Evolutionary conservation across 37 sponge, comb jelly and placozoan species (phyloP).

Genomic region (Agelas oroides): DNA sequence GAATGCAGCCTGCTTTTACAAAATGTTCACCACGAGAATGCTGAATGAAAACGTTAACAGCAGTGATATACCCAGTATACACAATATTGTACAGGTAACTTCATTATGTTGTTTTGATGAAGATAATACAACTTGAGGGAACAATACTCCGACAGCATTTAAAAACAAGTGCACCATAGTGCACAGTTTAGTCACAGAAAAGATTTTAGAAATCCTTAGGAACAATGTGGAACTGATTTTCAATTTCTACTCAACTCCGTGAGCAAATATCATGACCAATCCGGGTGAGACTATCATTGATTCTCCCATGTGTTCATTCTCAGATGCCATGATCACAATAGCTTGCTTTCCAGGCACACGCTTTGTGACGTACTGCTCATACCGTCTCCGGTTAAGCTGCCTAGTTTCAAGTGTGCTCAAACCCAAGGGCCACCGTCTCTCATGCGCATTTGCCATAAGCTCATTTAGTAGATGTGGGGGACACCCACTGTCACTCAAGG

Average conservation of each 20-base stretch:
- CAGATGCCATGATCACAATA: constrained; percentile 92
- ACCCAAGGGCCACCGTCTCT: constrained; percentile 92
- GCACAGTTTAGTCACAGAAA: no score
- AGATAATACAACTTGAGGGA: no score
- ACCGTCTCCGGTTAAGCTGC: constrained; percentile 89
- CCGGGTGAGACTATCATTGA: constrained; percentile 87
- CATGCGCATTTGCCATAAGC: constrained; percentile 95
- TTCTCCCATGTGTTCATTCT: constrained; percentile 99
- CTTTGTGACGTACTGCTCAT: constrained; percentile 92
- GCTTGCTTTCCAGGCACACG: constrained; percentile 96
- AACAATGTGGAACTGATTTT: no score
- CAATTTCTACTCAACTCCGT: constrained; percentile 88
- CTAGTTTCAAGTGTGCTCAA: constrained; percentile 94
- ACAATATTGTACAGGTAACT: no score
- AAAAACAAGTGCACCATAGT: no score
- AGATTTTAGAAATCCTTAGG: no score
- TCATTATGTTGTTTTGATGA: no score
- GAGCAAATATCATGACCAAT: constrained; percentile 97
- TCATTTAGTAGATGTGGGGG: constrained; percentile 82
- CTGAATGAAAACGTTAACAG: no score
- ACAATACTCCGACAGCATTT: no score
- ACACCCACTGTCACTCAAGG: constrained; percentile 89
- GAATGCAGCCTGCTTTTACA: no score
- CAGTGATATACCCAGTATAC: no score
- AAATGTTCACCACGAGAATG: no score